Conservation (phyloP, 2,797 vertebrate species). For the Emydoidea blandingii region DNA sequence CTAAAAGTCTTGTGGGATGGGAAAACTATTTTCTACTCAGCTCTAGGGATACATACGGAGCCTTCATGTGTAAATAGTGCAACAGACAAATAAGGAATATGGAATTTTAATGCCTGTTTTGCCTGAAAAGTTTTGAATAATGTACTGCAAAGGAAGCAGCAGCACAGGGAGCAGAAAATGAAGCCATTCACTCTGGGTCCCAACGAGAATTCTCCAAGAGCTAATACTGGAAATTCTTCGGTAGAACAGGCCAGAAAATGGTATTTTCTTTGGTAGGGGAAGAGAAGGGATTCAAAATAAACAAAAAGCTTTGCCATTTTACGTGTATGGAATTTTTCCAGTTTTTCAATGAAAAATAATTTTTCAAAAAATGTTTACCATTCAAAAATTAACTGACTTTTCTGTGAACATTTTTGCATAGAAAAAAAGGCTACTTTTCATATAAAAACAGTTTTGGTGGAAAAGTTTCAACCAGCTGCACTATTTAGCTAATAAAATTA, state of each 20-base stretch:
- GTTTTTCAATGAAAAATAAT: neutral
- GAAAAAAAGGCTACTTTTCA: neutral
- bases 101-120: neutral
- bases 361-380: neutral
- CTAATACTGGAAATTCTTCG: neutral
- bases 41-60: neutral
- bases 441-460: neutral
- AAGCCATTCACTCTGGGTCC: neutral
- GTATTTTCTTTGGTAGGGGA: neutral
- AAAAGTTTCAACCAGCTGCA: neutral
- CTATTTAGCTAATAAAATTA: neutral
- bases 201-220: neutral
- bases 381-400: neutral
- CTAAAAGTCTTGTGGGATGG: neutral
- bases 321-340: neutral
- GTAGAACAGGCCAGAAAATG: neutral
- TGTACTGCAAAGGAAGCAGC: neutral
- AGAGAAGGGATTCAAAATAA: neutral
- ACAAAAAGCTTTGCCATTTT: neutral
- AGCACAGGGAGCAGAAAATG: neutral
- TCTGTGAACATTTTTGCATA: neutral
- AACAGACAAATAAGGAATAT: no score
- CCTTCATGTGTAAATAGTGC: no score
- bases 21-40: neutral
- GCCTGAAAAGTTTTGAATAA: neutral